Evolutionary conservation across 2,113 vertebrate genomes (phyloP), one percentile per base, ranked within the genome.

Genomic region (Larimichthys crocea): DNA sequence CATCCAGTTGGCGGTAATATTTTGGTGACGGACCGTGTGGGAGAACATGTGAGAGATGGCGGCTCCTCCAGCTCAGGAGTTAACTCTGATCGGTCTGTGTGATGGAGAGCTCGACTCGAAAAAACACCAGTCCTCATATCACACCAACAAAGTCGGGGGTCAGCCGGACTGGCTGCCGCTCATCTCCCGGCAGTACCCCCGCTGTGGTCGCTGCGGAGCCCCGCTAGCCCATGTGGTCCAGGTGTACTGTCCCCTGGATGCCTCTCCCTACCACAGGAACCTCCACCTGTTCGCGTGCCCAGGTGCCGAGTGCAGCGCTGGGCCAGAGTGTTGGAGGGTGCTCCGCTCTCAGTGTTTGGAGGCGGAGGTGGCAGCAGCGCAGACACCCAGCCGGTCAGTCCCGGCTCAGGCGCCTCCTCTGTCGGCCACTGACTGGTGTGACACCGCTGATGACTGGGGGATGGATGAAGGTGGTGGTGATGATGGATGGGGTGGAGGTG

Each of bases 141-240:
- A 86, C n/a, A 94, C 89, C 10, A 95, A 92, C 78, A 95, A 95
- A 46, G 73, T 93, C 1, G 94, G 94, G 3, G 94, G 92, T 0
- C 24, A 0, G 3, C 90, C 93, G 75, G 88, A 94, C 81, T 82
- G 82, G 73, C 2, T 22, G 0, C 83, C 91, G 0, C 24, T 1
- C 3, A 0, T 77, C 9, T 19, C 44, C 1, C 40, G 12, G 0
- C 29, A 0, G 50, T 3, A 3, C 3, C 88, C 88, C 20, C 62
- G 79, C 17, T 93, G 93, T 5, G 19, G 14, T 0, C 26, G 53
- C 57, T 93, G 93, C 79, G 73, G 82, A 6, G 66, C 65, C 4
- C 67, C 85, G 35, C 31, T 82, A 0, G 74, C 57, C 0, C 93
- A 74, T 1, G 89, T 92, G 79, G 85, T 88, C 0, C 93, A 93